Base-by-base conservation (phyloP, 2,888 invertebrate genomes). In the Lasioglossum pauxillum region DNA sequence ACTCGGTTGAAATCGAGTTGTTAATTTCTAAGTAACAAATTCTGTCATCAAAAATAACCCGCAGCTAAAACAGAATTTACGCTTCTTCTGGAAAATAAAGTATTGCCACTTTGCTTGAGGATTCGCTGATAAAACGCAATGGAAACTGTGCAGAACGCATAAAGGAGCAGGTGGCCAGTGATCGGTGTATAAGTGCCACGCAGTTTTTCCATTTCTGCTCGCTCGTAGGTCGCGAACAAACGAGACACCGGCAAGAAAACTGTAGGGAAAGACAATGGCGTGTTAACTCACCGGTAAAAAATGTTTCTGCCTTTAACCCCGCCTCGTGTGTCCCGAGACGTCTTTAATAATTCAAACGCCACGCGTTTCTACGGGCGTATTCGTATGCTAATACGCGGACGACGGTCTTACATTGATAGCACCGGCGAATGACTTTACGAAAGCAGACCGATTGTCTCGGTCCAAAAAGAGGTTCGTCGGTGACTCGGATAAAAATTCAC, bases 261-360 rank as follows among this genome's bases (percentile, higher is more conserved):
- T 60, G 57, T 27, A 19, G 16, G 49, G 81, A 89, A 83, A 90
- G 88, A 92, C 91, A 91, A 92, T 91, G 87, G 86, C 74, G 82
- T 88, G 88, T 86, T 84, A 86, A 91, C 88, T 90, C 88, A 90
- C 80, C 88, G 86, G 77, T 90, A 83, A 91, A 90, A 92, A 92
- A 93, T 91, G 86, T 86, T 72, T 75, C 80, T 86, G 83, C 84
- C 81, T 82, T 82, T 85, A 88, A 84, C 86, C 85, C 82, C 83
- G 86, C 85, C 90, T 82, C 82, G 78, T 81, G 78, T 82, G 73
- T 79, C 71, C 82, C 19, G 73, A 64, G 76, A 80, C 78, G 83
- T 82, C 89, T 92, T 93, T 89, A 92, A 92, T 92, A 92, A 92
- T 93, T 93, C 91, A 92, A 91, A 74, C 86, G 86, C 77, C 75